phyloP scores from a whole-genome alignment of 2,888 invertebrate genomes.

The Acrobasis consociella region DNA sequence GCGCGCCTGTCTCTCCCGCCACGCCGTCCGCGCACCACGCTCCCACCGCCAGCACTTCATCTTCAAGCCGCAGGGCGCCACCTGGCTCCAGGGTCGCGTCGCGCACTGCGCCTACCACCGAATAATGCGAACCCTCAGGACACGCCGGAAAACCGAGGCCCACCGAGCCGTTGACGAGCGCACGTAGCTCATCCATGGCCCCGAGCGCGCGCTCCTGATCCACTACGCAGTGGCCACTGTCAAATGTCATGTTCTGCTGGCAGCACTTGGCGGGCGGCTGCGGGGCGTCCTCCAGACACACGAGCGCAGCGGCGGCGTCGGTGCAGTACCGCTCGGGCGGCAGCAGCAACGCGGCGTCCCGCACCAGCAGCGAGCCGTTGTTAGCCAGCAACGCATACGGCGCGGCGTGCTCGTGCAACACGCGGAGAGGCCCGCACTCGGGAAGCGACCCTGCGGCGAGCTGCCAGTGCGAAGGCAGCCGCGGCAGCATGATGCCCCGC shows the following conservation, averaged over 20 bases:
- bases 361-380: constrained; percentile 85
- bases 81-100: constrained; percentile 76
- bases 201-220: constrained; percentile 46
- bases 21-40: constrained; percentile 81
- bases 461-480: constrained; percentile 77
- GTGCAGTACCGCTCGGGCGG: constrained; percentile 86
- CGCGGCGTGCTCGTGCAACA: constrained; percentile 64
- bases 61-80: constrained; percentile 78
- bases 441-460: constrained; percentile 64
- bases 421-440: constrained; percentile 53
- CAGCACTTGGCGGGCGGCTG: constrained; percentile 86
- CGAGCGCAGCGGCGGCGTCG: constrained; percentile 85
- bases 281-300: constrained; percentile 77
- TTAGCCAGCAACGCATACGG: constrained; percentile 83
- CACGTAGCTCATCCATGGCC: constrained; percentile 59
- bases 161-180: constrained; percentile 60
- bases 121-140: constrained; percentile 72
- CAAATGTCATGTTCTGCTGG: constrained; percentile 84
- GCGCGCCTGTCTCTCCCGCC: constrained; percentile 51
- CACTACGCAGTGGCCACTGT: constrained; percentile 78
- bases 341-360: constrained; percentile 66
- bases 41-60: constrained; percentile 65
- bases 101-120: constrained; percentile 82
- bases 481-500: constrained; percentile 59
- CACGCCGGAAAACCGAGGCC: constrained; percentile 82